Evolutionary conservation across 2,113 vertebrate genomes (phyloP).

Genomic region (Hypomesus transpacificus): DNA sequence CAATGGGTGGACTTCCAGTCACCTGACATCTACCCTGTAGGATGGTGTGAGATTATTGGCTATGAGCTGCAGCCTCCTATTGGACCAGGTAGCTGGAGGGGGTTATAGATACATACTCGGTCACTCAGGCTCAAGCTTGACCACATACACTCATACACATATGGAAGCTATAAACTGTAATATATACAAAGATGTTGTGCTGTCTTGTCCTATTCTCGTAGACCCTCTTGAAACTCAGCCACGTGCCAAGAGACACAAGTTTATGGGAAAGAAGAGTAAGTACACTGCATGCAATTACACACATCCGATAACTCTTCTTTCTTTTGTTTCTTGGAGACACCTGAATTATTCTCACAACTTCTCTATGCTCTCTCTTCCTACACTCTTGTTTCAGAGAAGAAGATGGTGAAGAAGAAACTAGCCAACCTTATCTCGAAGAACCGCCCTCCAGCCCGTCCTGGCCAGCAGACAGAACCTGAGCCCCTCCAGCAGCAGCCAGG

Average conservation of each 20-base stretch:
- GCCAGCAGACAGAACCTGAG: neutral
- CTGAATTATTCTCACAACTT: neutral
- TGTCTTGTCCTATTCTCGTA: slow-evolving; percentile 49
- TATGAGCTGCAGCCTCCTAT: slow-evolving; percentile 91
- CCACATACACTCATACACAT: neutral
- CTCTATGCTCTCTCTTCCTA: neutral
- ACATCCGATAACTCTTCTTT: neutral
- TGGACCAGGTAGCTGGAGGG: slow-evolving; percentile 71
- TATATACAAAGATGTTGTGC: neutral
- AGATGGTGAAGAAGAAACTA: slow-evolving; percentile 9
- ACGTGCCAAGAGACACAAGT: slow-evolving; percentile 77
- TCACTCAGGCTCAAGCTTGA: neutral
- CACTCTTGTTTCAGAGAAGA: neutral
- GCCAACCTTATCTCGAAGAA: slow-evolving; percentile 4
- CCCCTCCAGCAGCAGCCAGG: neutral
- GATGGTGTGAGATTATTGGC: slow-evolving; percentile 92
- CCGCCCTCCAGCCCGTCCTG: neutral
- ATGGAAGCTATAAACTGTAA: neutral
- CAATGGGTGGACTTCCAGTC: slow-evolving; percentile 97
- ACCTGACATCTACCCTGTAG: slow-evolving; percentile 92
- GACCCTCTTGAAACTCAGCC: slow-evolving; percentile 71
- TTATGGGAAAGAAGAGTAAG: slow-evolving; percentile 84
- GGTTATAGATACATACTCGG: neutral
- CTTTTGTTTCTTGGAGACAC: neutral
- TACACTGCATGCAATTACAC: slow-evolving; percentile 14